Evolutionary conservation across 2,888 invertebrate genomes (phyloP), one percentile per base, ranked within the genome.

Genomic region (Drosophila cognata): DNA sequence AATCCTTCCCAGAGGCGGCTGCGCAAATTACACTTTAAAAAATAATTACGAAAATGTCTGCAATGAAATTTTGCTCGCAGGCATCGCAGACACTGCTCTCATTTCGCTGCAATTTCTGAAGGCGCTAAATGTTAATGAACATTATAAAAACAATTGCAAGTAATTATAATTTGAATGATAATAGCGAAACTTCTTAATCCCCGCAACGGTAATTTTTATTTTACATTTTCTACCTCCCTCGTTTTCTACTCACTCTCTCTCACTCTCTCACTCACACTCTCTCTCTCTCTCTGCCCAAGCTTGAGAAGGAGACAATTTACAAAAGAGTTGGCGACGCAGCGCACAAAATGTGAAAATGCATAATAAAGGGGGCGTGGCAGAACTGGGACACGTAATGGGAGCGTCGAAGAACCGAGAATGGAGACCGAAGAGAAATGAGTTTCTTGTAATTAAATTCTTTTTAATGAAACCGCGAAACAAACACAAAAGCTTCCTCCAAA

Each of bases 91-190:
- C 35, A 65, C 89, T 73, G 55, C 65, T 70, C 71, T 38, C 69
- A 74, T 65, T 80, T 71, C 50, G 65, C 63, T 81, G 84, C 81
- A 81, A 83, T 81, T 89, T 79, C 86, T 74, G 86, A 85, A 85
- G 85, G 86, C 90, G 90, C 80, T 85, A 85, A 85, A 85, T 89
- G 85, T 88, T 85, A 85, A 85, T 85, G 90, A 85, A 89, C 85
- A 85, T 85, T 85, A 89, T 77, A 85, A 86, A 86, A 90, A 87
- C 90, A 87, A 87, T 90, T 90, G 89, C 87, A 78, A 90, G 90
- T 87, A 87, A 87, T 87, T 90, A 87, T 90, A 89, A 90, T 87
- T 87, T 90, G 87, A 89, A 90, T 90, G 87, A 89, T 87, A 87
- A 90, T 90, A 90, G 90, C 87, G 77, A 81, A 87, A 90, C 90